Evolutionary conservation across 1,140 invertebrate species (phyloP).

Genomic region (Chymomyza costata): DNA sequence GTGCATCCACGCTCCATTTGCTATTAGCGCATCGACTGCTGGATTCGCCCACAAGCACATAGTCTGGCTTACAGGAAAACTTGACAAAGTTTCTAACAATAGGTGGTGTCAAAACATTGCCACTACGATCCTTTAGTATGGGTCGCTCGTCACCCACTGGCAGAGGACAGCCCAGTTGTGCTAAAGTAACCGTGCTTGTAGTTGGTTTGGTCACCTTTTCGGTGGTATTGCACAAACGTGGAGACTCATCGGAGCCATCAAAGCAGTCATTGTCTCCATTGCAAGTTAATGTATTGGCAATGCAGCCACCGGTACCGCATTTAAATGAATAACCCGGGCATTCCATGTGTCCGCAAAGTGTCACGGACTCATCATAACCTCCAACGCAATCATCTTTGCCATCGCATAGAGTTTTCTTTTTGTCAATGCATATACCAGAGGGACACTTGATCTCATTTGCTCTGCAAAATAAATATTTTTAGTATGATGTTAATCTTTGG

Average conservation of each 20-base stretch:
- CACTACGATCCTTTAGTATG: constrained; percentile 21
- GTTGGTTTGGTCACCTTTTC: constrained; percentile 67
- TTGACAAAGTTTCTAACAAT: constrained; percentile 25
- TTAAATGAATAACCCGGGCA: constrained; percentile 77
- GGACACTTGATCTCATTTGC: constrained; percentile 50
- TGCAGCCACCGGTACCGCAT: constrained; percentile 80
- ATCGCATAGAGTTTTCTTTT: constrained; percentile 75
- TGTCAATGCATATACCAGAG: constrained; percentile 59
- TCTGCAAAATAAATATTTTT: constrained; percentile 11
- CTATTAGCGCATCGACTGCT: constrained; percentile 34
- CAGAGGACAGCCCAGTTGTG: constrained; percentile 37
- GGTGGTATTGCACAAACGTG: constrained; percentile 52
- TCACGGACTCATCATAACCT: constrained; percentile 79
- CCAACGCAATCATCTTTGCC: constrained; percentile 78
- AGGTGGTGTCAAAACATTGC: constrained; percentile 12
- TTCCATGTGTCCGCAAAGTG: constrained; percentile 71
- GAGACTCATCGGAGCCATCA: constrained; percentile 80
- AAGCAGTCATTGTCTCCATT: constrained; percentile 80
- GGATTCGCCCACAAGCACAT: constrained; percentile 26
- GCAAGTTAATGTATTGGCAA: constrained; percentile 77
- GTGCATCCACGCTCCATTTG: constrained; percentile 35
- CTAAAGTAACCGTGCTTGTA: background rate
- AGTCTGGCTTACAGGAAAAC: constrained; percentile 39
- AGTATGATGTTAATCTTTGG: background rate
- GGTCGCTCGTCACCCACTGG: constrained; percentile 31